These are phyloP conservation scores for Pseudorhombus dupliciocellatus DNA, from an alignment of 2,113 vertebrate species.

Conservation along the genomic window DNA sequence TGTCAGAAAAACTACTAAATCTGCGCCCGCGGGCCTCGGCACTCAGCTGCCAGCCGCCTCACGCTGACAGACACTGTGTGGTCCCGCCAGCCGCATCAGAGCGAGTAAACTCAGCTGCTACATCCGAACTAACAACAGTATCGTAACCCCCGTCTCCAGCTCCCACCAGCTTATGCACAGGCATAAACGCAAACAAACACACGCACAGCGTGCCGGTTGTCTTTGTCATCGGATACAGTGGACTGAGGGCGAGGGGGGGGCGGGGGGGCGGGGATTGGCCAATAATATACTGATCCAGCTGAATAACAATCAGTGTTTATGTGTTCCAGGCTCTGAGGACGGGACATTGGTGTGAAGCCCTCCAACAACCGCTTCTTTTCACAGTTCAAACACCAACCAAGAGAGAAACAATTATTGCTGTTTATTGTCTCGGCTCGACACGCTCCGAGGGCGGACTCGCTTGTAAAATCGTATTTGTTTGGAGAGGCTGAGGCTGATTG, in stretches of 20 bases:
- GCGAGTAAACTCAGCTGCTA: slow-evolving; percentile 31
- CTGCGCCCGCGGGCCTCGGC: slow-evolving; percentile 45
- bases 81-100: slow-evolving; percentile 50
- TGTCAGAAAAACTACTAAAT: slow-evolving; percentile 59
- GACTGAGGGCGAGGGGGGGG: slow-evolving; percentile 1
- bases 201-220: slow-evolving; percentile 26
- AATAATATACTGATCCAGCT: slow-evolving; percentile 58
- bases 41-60: slow-evolving; percentile 45
- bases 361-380: slow-evolving; percentile 12
- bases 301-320: slow-evolving; percentile 77
- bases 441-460: slow-evolving; percentile 62
- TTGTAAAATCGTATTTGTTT: slow-evolving; percentile 69
- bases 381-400: slow-evolving; percentile 46
- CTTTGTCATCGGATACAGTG: slow-evolving; percentile 52
- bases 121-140: slow-evolving; percentile 27
- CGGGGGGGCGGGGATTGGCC: slow-evolving; percentile 47
- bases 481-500: slow-evolving; percentile 45
- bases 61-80: slow-evolving; percentile 48
- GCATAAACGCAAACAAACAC: slow-evolving; percentile 40
- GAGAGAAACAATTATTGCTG: slow-evolving; percentile 68
- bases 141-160: slow-evolving; percentile 2
- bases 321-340: slow-evolving; percentile 37
- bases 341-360: slow-evolving; percentile 28
- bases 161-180: slow-evolving; percentile 28
- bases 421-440: slow-evolving; percentile 71